Evolutionary conservation across 2,888 invertebrate genomes (phyloP), one percentile per base, ranked within the genome.

Genomic region (Limnephilus lunatus): DNA sequence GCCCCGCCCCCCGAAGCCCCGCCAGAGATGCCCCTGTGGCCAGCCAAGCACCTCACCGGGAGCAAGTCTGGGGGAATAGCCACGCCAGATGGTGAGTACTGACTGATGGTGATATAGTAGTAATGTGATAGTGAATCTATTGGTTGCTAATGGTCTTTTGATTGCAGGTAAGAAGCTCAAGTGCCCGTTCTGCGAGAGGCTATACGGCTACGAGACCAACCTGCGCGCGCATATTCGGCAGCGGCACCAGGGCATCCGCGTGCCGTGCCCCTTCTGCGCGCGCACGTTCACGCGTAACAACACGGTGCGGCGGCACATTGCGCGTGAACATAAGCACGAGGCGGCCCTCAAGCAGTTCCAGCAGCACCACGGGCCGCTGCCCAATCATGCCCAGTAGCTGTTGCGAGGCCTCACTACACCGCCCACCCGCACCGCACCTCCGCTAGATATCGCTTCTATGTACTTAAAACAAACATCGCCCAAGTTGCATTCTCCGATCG

Each of bases 141-240:
- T 44, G 44, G 44, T 44, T 12, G 44, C 12, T 44, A 44, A 25
- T 7, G 9, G 68, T 68, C 25, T 35, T 12, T 83, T 83, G 83
- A 19, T 96, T 97, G 5, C 96, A 98, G 98, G 98, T 94, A 98
- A 98, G 95, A 98, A 98, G 96, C 96, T 98, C 95, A 98, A 98
- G 96, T 98, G 98, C 96, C 98, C 98, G 94, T 98, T 98, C 96
- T 98, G 98, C 97, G 98, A 98, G 96, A 97, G 98, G 95, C 97
- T 98, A 93, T 98, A 98, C 96, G 98, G 98, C 94, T 98, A 98
- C 95, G 98, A 98, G 97, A 98, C 98, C 95, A 98, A 98, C 95
- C 96, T 98, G 95, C 97, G 98, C 94, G 98, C 98, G 94, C 98
- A 98, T 96, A 98, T 98, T 95, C 96, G 98, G 91, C 98, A 98